Evolutionary conservation across 2,797 vertebrate species (phyloP).

Genomic region (Darevskia nairensis): DNA sequence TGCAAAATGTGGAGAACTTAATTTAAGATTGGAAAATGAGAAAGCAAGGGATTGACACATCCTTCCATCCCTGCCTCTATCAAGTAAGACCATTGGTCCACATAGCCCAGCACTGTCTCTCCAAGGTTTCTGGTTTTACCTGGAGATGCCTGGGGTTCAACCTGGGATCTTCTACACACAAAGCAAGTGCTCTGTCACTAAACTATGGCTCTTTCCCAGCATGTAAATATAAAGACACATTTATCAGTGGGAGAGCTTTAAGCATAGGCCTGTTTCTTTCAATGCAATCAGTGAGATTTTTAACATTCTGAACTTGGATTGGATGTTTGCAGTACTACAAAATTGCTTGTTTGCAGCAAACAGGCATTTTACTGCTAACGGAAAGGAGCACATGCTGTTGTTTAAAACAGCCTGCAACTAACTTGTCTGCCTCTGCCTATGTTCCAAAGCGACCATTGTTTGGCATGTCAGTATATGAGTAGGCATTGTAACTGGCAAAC

Average conservation of each 20-base stretch:
- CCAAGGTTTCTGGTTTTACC: neutral
- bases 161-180: too few relatives aligned
- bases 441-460: neutral
- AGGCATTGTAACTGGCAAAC: neutral
- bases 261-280: neutral
- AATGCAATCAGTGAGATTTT: neutral
- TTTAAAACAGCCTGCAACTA: slow-evolving; percentile 40
- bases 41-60: too few relatives aligned
- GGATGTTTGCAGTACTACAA: neutral
- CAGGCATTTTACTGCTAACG: slow-evolving; percentile 23
- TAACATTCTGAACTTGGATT: neutral
- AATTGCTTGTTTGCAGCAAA: slow-evolving; percentile 35
- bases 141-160: neutral
- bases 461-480: neutral
- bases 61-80: neutral
- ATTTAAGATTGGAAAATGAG: too few relatives aligned
- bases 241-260: neutral
- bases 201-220: neutral
- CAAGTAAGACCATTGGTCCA: neutral
- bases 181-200: neutral
- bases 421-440: neutral
- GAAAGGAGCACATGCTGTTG: slow-evolving; percentile 40
- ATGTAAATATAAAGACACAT: neutral
- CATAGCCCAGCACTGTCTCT: neutral
- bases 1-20: too few relatives aligned